Conservation (phyloP, 2,888 invertebrate species). For the Lutraria lutraria region DNA sequence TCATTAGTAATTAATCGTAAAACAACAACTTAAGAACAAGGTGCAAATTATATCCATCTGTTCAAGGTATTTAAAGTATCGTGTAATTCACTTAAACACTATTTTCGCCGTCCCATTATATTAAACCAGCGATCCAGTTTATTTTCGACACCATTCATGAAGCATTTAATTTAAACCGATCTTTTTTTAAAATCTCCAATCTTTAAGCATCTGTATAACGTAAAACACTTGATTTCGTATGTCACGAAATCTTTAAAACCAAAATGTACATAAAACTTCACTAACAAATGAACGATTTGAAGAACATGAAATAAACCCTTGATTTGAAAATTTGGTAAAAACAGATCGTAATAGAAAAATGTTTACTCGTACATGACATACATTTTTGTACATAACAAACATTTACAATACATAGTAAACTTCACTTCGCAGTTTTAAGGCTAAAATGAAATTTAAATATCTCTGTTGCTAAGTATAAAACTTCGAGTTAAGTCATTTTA, state of each 20-base stretch:
- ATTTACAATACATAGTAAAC: neutral
- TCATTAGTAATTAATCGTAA: neutral
- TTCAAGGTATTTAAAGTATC: conserved; percentile 14
- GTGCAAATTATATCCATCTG: conserved; percentile 21
- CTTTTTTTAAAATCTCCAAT: conserved; percentile 17
- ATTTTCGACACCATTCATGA: conserved; percentile 12
- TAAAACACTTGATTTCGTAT: neutral
- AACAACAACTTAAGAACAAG: conserved; percentile 2
- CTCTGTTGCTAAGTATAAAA: conserved; percentile 15
- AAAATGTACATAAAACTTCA: neutral
- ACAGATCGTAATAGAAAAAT: neutral
- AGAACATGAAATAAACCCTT: neutral
- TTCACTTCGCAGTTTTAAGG: neutral
- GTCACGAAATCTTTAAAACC: conserved; percentile 20
- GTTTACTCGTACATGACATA: neutral
- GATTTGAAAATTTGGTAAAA: neutral
- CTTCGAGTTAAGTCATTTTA: neutral
- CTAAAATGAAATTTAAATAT: conserved; percentile 22
- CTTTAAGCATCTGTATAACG: conserved; percentile 7
- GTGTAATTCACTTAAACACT: conserved; percentile 29
- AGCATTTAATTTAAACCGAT: conserved; percentile 21
- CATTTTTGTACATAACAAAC: no score
- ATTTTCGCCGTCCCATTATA: conserved; percentile 32
- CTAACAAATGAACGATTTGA: neutral
- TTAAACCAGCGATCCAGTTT: conserved; percentile 29